Percentiles rank a stretch among this genome's conserved stretches.
Conservation (phyloP, 2,113 vertebrate genomes). For the Martes martes region DNA sequence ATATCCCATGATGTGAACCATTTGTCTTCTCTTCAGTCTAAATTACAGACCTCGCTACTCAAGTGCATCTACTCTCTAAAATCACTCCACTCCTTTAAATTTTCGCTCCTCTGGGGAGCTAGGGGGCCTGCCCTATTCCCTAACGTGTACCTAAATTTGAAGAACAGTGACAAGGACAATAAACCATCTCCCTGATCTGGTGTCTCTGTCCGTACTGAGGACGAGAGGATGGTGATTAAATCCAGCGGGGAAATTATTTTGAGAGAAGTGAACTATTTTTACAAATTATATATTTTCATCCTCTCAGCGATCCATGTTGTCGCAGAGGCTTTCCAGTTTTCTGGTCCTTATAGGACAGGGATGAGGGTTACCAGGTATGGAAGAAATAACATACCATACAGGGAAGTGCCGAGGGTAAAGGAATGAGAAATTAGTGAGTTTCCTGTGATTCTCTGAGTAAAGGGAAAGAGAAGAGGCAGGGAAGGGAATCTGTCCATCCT, state of each 20-base stretch:
- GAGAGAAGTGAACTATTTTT: background rate
- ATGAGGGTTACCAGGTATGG: background rate
- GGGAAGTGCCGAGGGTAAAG: background rate
- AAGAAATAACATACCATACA: background rate
- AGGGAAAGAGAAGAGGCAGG: background rate
- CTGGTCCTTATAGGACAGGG: background rate
- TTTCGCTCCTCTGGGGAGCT: background rate
- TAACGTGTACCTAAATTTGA: background rate
- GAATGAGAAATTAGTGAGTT: background rate
- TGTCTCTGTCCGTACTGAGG: background rate
- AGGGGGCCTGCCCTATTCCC: background rate
- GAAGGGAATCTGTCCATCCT: background rate
- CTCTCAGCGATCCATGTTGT: background rate
- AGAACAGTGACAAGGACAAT: background rate
- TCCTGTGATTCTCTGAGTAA: background rate
- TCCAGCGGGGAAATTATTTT: background rate
- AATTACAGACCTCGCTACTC: background rate
- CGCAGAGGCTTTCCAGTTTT: background rate
- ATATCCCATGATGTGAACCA: background rate
- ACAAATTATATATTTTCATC: background rate
- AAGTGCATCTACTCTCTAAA: background rate
- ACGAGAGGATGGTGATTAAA: background rate
- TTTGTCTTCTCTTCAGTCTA: background rate
- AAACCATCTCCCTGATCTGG: background rate
- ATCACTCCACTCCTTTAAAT: background rate